Evolutionary conservation across 2,888 invertebrate species (phyloP), one percentile per base, ranked within the genome.

Genomic region (Ophioninae sp.): DNA sequence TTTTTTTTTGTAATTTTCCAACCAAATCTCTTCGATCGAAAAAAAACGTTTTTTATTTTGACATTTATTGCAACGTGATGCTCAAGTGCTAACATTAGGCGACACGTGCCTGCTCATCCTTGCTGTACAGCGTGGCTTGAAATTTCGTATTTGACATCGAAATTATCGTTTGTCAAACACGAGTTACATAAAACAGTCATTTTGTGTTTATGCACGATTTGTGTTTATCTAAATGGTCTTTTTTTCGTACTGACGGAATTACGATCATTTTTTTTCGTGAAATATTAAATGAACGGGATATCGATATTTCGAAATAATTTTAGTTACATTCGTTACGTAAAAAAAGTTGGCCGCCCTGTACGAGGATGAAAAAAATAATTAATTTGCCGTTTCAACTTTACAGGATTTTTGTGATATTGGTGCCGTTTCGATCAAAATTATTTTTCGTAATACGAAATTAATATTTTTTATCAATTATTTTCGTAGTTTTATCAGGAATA

Each of bases 81-180:
- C 81, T 82, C 79, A 73, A 82, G 85, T 86, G 85, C 86, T 86
- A 83, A 86, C 85, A 86, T 75, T 77, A 85, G 86, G 85, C 85
- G 83, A 81, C 79, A 82, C 83, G 83, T 86, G 86, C 85, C 84
- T 69, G 74, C 80, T 79, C 62, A 81, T 70, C 21, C 50, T 76
- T 81, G 79, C 75, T 84, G 79, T 79, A 84, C 75, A 78, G 79
- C 72, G 65, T 75, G 23, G 30, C 62, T 72, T 57, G 72, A 76
- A 37, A 75, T 78, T 65, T 74, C 44, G 30, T 65, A 67, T 61
- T 23, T 37, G 61, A n/a, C 64, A 64, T 57, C 59, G 67, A 30
- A n/a, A n/a, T 44, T 61, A 67, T 64, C 23, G 39, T 73, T 82
- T 62, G 68, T 64, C 73, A 64, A 10, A 50, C 62, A 59, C 6